Evolutionary conservation across 2,797 vertebrate genomes (phyloP).

Genomic region (Crocodylus rhombifer): DNA sequence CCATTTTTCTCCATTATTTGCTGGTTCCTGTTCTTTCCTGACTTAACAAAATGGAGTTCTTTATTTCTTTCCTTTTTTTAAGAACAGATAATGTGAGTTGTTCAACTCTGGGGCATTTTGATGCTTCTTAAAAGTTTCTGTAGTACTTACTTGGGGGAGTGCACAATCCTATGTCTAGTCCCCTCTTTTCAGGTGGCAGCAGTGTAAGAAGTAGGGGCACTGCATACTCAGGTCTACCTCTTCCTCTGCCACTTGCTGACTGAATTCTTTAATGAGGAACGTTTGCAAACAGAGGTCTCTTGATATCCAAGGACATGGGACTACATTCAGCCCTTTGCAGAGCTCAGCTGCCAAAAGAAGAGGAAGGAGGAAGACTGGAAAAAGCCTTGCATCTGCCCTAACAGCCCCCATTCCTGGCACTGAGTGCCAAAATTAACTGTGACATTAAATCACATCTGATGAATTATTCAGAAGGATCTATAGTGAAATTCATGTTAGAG

Average conservation of each 20-base stretch:
- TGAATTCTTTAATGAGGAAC: not conserved
- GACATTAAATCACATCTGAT: constrained; percentile 68
- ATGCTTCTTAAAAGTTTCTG: not conserved
- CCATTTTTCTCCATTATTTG: not conserved
- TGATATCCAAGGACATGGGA: not conserved
- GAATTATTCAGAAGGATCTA: constrained; percentile 77
- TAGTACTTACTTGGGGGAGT: too few species aligned
- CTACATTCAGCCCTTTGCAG: not conserved
- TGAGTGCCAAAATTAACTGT: constrained; percentile 57
- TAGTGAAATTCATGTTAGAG: constrained; percentile 40
- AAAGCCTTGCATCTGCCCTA: constrained; percentile 1
- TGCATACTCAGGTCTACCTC: accelerated
- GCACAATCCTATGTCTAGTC: too few species aligned
- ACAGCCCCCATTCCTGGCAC: not conserved
- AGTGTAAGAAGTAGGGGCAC: not conserved
- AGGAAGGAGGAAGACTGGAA: too few species aligned
- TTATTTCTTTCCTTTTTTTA: not conserved
- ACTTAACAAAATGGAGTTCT: not conserved
- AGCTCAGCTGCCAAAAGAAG: not conserved
- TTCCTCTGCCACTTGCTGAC: not conserved
- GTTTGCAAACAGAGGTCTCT: not conserved
- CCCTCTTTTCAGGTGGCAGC: not conserved
- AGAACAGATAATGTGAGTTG: not conserved
- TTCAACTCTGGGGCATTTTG: not conserved
- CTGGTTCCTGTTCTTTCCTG: not conserved